phyloP scores from a whole-genome alignment of 2,113 vertebrate species.

The Poeciliopsis prolifica region DNA sequence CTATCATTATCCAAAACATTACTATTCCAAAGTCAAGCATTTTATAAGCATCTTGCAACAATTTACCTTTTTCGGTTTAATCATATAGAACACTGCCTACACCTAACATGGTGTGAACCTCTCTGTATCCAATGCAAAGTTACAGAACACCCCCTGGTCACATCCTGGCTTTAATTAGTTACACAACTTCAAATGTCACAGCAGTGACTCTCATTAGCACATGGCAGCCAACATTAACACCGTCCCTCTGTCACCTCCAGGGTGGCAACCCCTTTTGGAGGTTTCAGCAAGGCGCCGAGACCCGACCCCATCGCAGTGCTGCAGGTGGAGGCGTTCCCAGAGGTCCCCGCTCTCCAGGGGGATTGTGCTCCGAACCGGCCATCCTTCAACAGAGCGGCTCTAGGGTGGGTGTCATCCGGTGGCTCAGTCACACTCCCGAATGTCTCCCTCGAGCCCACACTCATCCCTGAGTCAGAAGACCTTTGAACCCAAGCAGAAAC shows the following conservation, averaged over 20 bases:
- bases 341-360: constrained; percentile 77
- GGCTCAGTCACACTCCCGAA: constrained; percentile 75
- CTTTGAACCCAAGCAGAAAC: constrained; percentile 79
- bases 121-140: constrained; percentile 5
- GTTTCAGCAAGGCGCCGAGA: constrained; percentile 88
- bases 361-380: constrained; percentile 81
- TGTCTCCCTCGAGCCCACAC: constrained; percentile 70
- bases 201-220: constrained; percentile 38
- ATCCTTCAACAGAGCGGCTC: constrained; percentile 93
- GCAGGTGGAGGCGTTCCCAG: constrained; percentile 82
- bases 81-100: background rate
- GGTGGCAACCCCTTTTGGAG: constrained; percentile 94
- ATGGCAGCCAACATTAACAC: constrained; percentile 30
- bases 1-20: background rate
- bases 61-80: background rate
- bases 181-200: constrained; percentile 50
- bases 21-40: background rate
- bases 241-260: constrained; percentile 74
- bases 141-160: constrained; percentile 18
- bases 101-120: background rate
- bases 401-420: constrained; percentile 86
- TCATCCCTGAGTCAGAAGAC: constrained; percentile 92
- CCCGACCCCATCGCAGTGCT: constrained; percentile 81
- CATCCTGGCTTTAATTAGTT: constrained; percentile 44
- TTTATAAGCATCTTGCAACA: background rate